Evolutionary conservation across 2,797 vertebrate species (phyloP).

Genomic region (Cossypha caffra): DNA sequence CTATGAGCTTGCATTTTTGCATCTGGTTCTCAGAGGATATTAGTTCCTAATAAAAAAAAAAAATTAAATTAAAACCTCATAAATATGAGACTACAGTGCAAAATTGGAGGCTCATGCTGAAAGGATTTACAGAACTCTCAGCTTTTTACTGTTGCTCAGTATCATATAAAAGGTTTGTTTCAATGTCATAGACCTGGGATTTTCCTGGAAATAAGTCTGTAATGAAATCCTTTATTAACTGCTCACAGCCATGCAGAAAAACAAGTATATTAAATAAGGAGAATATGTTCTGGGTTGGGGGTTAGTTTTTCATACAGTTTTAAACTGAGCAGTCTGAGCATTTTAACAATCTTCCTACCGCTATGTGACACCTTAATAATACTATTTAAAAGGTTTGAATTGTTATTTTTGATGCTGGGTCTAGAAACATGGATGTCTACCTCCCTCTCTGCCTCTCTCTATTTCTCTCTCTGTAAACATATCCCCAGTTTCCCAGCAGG

Average conservation of each 20-base stretch:
- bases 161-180: not conserved
- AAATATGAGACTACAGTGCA: not conserved
- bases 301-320: not conserved
- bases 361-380: conserved; percentile 45
- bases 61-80: not conserved
- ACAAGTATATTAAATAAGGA: not conserved
- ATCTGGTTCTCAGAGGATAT: not conserved
- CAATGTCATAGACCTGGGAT: not conserved
- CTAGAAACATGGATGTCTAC: conserved; percentile 45
- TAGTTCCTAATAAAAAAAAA: not conserved
- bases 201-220: conserved; percentile 13
- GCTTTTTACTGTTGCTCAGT: not conserved
- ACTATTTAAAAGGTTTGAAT: conserved; percentile 55
- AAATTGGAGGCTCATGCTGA: not conserved
- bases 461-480: conserved; percentile 67
- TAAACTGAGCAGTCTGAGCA: conserved; percentile 44
- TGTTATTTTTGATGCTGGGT: conserved; percentile 61
- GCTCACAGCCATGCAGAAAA: not conserved
- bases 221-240: conserved; percentile 12
- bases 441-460: conserved; percentile 35
- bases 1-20: not conserved
- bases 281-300: not conserved
- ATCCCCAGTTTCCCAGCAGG: conserved; percentile 76
- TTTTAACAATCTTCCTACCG: not conserved
- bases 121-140: not conserved